Percentiles rank a stretch among this genome's conserved stretches.
Conservation (phyloP, 2,888 invertebrate genomes). For the Lithodes maja region DNA sequence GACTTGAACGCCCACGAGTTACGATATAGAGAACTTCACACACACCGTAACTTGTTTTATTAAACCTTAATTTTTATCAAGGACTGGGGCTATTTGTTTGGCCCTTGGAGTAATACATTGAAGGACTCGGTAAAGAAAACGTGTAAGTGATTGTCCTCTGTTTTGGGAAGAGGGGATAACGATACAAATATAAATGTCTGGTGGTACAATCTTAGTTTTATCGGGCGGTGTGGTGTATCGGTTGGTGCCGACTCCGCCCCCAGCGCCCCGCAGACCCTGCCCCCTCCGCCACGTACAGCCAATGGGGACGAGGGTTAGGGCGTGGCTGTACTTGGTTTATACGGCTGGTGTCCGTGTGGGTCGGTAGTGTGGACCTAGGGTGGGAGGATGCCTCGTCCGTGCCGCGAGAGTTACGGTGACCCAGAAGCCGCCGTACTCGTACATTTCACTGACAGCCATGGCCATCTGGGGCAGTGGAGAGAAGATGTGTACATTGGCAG, state of each 20-base stretch:
- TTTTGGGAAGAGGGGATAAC: too few relatives aligned
- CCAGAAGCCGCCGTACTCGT: constrained; percentile 99
- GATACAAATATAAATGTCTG: too few relatives aligned
- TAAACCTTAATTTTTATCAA: too few relatives aligned
- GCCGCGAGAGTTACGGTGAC: constrained; percentile 97
- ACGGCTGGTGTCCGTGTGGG: neutral
- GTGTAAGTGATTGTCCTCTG: too few relatives aligned
- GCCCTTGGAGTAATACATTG: too few relatives aligned
- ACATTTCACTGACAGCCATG: constrained; percentile 99
- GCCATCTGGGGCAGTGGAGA: constrained; percentile 98
- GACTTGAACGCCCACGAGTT: neutral
- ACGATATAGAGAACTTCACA: too few relatives aligned
- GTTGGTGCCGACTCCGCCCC: neutral
- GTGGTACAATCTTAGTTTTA: too few relatives aligned
- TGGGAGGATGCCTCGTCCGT: constrained; percentile 90
- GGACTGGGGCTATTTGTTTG: too few relatives aligned
- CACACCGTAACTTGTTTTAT: too few relatives aligned
- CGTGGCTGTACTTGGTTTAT: neutral
- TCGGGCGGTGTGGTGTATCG: neutral
- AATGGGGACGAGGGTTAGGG: neutral
- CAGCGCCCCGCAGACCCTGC: neutral
- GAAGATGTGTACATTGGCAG: constrained; percentile 93
- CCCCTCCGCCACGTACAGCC: neutral
- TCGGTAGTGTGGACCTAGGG: neutral
- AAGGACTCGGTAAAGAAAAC: too few relatives aligned